phyloP scores from a whole-genome alignment of 92 coral and sea anemone species.

The Parazoanthus atlanticus region DNA sequence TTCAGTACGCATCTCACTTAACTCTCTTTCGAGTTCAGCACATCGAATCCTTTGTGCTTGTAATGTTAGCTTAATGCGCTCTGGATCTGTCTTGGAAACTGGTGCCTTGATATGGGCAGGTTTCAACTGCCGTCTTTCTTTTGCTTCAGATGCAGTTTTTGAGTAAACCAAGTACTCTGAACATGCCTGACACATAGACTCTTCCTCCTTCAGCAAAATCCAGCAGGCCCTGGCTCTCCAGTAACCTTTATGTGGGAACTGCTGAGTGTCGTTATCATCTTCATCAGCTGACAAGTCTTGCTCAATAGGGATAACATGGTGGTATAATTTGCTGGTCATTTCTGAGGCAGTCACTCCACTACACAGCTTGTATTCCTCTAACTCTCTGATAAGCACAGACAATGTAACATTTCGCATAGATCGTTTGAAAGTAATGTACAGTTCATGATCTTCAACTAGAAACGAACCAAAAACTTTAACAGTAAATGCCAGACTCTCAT shows the following conservation, averaged over 20 bases:
- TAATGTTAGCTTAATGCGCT: slow-evolving; percentile 47
- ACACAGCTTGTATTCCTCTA: slow-evolving; percentile 29
- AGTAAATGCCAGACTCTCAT: slow-evolving; percentile 60
- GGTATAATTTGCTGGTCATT: slow-evolving; percentile 46
- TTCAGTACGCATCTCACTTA: slow-evolving; percentile 50
- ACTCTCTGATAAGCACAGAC: slow-evolving; percentile 47
- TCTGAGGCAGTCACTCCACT: slow-evolving; percentile 37
- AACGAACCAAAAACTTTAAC: slow-evolving; percentile 58
- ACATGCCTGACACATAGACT: slow-evolving; percentile 31
- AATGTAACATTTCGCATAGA: slow-evolving; percentile 56
- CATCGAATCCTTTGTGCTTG: slow-evolving; percentile 49
- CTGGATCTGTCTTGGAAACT: slow-evolving; percentile 50
- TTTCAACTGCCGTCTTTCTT: slow-evolving; percentile 24
- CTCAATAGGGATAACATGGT: slow-evolving; percentile 56
- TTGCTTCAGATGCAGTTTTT: slow-evolving; percentile 11
- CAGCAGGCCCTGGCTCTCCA: slow-evolving; percentile 33
- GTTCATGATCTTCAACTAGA: slow-evolving; percentile 52
- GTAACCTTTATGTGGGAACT: slow-evolving; percentile 33
- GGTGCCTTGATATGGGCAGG: slow-evolving; percentile 59
- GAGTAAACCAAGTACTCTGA: slow-evolving; percentile 2
- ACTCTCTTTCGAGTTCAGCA: slow-evolving; percentile 49
- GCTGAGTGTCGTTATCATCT: slow-evolving; percentile 5
- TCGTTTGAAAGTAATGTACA: slow-evolving; percentile 49
- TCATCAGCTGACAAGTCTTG: slow-evolving; percentile 40
- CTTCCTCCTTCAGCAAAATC: slow-evolving; percentile 25